These are phyloP conservation scores for Poeciliopsis presidionis DNA, from an alignment of 2,797 vertebrate genomes.

Conservation along the genomic window DNA sequence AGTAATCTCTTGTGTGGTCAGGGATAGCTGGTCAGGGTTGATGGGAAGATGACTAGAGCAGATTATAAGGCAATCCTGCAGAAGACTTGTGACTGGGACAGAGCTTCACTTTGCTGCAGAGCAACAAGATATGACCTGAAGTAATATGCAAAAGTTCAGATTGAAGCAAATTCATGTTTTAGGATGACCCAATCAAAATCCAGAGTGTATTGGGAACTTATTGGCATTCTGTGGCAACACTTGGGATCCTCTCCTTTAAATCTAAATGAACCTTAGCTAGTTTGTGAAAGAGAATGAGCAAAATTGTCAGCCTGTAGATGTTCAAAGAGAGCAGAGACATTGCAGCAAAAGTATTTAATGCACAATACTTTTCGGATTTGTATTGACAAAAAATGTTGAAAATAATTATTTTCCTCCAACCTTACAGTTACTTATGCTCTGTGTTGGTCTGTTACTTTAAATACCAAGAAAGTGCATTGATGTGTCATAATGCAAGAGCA, in stretches of 20 bases:
- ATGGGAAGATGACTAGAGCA: not conserved
- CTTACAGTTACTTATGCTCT: not conserved
- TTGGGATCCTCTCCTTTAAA: not conserved
- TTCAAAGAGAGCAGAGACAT: constrained; percentile 1
- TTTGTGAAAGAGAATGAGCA: not conserved
- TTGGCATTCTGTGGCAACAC: not conserved
- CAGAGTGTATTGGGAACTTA: not conserved
- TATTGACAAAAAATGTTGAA: not conserved
- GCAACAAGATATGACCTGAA: not conserved
- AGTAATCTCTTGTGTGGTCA: not conserved
- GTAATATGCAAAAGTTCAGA: not conserved
- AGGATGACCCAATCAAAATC: not conserved
- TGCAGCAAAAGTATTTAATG: not conserved
- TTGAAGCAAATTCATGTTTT: not conserved
- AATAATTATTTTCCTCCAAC: not conserved
- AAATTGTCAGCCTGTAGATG: no score
- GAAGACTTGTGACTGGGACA: not conserved
- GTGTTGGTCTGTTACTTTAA: not conserved
- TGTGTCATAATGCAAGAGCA: not conserved
- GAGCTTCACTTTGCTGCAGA: not conserved
- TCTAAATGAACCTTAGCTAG: not conserved
- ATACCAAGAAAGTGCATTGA: not conserved
- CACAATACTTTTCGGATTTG: not conserved
- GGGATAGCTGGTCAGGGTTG: not conserved
- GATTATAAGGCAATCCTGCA: not conserved